Evolutionary conservation across 2,797 vertebrate genomes (phyloP), one percentile per base, ranked within the genome.

Genomic region (Anguilla megastoma): DNA sequence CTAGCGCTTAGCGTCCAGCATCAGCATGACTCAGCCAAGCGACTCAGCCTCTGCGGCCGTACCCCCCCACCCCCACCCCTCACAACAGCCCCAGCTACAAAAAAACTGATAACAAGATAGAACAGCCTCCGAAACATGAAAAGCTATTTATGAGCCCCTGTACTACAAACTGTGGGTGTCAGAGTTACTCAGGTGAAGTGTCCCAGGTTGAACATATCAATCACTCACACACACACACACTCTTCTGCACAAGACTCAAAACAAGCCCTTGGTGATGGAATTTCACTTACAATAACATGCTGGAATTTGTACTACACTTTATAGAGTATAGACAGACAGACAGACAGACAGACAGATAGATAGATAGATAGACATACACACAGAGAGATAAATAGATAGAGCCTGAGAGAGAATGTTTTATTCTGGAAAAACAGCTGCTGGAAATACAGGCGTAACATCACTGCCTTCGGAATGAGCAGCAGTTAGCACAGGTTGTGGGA

Each of bases 161-260:
- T 82, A 58, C 88, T 84, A 88, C 84, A 87, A 88, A 89, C 76
- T 45, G 60, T 79, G 89, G 86, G 85, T 88, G 71, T 89, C 89
- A 88, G 63, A 24, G 48, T n/a, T n/a, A 33, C 84, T 71, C 83
- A 33, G 86, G 86, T 60, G 84, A 86, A 71, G 76, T 80, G 89
- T 87, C 85, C 86, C 85, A 16, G 9, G 58, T 87, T 45, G 84
- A 86, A 87, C 86, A 54, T 86, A 66, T 85, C 36, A 69, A 88
- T 84, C 30, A 69, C 58, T 88, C 88, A 89, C 89, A 85, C 82
- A 85, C 89, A 82, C 82, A 85, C 86, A 36, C 2, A 18, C 14
- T 76, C n/a, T 36, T n/a, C 9, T 3, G 6, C n/a, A 48, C 36
- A 48, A 80, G 76, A 2, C 76, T 48, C 6, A 9, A 2, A 48